Conservation (phyloP, 2,888 invertebrate species). For the Mesorhabditis sp. region DNA sequence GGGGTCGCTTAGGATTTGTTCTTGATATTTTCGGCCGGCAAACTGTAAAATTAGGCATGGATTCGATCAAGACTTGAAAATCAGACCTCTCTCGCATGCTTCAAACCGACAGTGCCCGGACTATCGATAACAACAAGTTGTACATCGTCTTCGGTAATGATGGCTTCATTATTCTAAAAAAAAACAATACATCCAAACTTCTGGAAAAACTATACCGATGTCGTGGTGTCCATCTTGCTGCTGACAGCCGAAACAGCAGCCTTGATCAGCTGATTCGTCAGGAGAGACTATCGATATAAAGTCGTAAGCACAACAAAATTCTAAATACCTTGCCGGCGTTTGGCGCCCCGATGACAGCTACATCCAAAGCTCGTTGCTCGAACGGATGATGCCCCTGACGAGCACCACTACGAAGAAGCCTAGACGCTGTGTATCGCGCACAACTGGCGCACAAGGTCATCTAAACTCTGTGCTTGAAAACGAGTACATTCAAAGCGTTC, state of each 20-base stretch:
- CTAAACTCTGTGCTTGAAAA: too few species aligned
- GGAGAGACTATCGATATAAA: conserved; percentile 68
- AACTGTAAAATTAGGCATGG: not conserved
- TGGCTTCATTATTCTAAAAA: conserved; percentile 37
- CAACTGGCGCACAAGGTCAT: not conserved
- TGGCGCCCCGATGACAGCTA: conserved; percentile 85
- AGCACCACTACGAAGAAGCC: not conserved
- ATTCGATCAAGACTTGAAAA: conserved; percentile 15
- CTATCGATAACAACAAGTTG: conserved; percentile 87
- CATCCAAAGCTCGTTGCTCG: conserved; percentile 13
- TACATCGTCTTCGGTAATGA: conserved; percentile 62
- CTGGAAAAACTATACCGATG: conserved; percentile 28
- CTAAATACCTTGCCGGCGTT: conserved; percentile 76
- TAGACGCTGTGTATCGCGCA: not conserved
- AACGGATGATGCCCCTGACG: too few species aligned
- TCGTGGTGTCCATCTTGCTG: conserved; percentile 74
- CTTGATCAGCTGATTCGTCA: conserved; percentile 80
- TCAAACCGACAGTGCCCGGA: conserved; percentile 74
- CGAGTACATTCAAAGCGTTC: too few species aligned
- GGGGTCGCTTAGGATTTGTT: conserved; percentile 47
- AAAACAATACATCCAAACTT: not conserved
- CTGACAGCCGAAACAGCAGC: conserved; percentile 83
- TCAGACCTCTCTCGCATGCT: conserved; percentile 44
- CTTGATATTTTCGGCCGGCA: conserved; percentile 19
- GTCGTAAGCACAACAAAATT: too few species aligned